Evolutionary conservation across 2,113 vertebrate species (phyloP), one percentile per base, ranked within the genome.

Genomic region (Hemiscyllium ocellatum): DNA sequence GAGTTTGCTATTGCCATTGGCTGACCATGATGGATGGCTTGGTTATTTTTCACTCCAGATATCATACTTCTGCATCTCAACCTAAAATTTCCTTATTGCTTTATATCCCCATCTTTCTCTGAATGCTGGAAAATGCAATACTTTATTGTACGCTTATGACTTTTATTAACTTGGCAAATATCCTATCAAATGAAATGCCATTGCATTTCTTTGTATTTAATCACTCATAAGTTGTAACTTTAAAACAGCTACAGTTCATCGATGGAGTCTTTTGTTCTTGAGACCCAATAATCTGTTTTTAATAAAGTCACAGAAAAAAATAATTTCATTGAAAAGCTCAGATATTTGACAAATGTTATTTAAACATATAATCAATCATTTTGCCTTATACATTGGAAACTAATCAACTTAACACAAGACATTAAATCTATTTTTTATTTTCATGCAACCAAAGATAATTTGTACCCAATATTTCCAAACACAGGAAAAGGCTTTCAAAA

Each of bases 101-200:
- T 72, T 70, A 42, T 52, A 52, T 22, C 94, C 42, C 22, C 94
- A 72, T 95, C 94, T 95, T 72, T 95, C 61, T 93, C 61, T 66
- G 89, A 93, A 66, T 22, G 66, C 94, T 47, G 47, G 68, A 72
- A 61, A 33, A 95, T 72, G 68, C 26, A 50, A 29, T 95, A 72
- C 37, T 76, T 95, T 76, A 95, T 95, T 52, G 68, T 72, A 52
- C 66, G 50, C 29, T 95, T 95, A 95, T 72, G 94, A 72, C 69
- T 95, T 95, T 95, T 95, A 95, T 95, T 95, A 95, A 95, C 68
- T 95, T 95, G 68, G 68, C 47, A 95, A 95, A 95, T 95, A 68
- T 95, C 69, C 94, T 95, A 95, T 95, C 68, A 72, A 95, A 95
- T 95, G 69, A 95, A 95, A 72, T 72, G 47, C 37, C 52, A 95